Evolutionary conservation across 1,140 invertebrate species (phyloP).

Genomic region (Geopemphigus sp.): DNA sequence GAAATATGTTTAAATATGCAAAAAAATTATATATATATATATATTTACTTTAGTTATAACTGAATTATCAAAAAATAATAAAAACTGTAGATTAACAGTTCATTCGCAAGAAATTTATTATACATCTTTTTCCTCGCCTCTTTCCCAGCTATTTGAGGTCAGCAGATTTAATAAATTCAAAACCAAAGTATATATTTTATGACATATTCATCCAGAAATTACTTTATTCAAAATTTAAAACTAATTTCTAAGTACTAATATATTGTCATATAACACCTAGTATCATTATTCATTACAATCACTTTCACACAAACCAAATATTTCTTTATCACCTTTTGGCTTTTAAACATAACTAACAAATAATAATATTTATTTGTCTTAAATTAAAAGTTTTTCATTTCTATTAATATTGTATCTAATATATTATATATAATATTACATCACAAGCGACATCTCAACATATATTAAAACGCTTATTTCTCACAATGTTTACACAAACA

Average conservation of each 20-base stretch:
- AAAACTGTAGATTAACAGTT: neutral
- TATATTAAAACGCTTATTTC: neutral
- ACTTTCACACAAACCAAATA: too few species aligned
- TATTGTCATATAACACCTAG: neutral
- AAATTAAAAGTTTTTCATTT: too few species aligned
- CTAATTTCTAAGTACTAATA: neutral
- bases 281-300: too few species aligned
- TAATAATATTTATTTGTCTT: too few species aligned
- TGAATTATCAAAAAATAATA: neutral
- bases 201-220: neutral
- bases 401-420: too few species aligned
- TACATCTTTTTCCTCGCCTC: too few species aligned
- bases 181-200: too few species aligned
- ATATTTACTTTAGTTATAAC: neutral
- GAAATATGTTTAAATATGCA: neutral
- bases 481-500: neutral
- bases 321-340: too few species aligned
- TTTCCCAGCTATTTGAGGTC: too few species aligned
- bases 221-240: neutral
- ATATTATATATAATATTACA: too few species aligned
- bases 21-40: neutral
- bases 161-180: neutral
- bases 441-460: neutral
- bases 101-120: neutral
- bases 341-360: too few species aligned